Base-by-base conservation (phyloP, 2,113 vertebrate genomes). In the Oncorhynchus gorbuscha region DNA sequence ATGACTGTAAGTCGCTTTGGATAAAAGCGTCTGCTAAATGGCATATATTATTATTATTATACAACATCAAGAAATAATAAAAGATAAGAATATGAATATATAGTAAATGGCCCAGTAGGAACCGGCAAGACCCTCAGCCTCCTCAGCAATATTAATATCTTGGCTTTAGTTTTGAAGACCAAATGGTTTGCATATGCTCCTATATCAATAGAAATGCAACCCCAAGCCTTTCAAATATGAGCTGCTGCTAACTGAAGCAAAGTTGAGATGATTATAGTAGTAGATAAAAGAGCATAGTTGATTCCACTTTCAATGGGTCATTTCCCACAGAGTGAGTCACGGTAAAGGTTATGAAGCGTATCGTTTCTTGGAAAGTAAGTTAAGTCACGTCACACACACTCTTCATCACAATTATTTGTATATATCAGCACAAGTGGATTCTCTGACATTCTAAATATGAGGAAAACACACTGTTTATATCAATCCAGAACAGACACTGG, bases 401-500 rank as follows among this genome's bases (percentile, higher is more conserved):
- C 18, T 32, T 70, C 24, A 69, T 48, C 7, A 18, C 18, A 71
- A 71, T 45, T 45, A 45, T 45, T 45, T 45, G 9, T 12, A 76
- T 32, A 76, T 71, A 70, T 1, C 16, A 39, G 79, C 73, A 55
- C 39, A 48, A 74, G n/a, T 65, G 26, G 45, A 51, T 69, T 81
- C 64, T 58, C 76, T 83, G 48, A 58, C 28, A 86, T 69, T 68
- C 72, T 59, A 69, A 45, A 45, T 45, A 45, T 45, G 9, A 45
- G 39, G 9, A 45, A 45, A 45, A 73, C 65, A 76, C 51, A 30
- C 62, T 80, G 80, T 83, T 83, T 82, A 77, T 71, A 79, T 84
- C 61, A 79, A 75, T 75, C 69, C 81, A 65, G 77, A 83, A 61
- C 4, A 11, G 35, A 69, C 30, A 55, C 69, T 89, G 81, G 83